Evolutionary conservation across 2,797 vertebrate genomes (phyloP).

Genomic region (Anguilla marmorata): DNA sequence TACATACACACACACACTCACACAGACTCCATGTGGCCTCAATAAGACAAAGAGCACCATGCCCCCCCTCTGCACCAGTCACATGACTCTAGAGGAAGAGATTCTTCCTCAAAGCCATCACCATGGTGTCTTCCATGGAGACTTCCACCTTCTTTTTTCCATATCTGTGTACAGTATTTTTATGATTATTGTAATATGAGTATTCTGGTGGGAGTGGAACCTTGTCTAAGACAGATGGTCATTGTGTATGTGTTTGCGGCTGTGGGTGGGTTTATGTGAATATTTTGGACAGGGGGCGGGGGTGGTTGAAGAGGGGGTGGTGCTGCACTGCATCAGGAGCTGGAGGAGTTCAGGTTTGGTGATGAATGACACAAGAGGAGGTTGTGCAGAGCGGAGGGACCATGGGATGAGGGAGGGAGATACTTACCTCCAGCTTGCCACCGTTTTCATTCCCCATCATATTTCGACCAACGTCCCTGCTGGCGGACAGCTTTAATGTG

Average conservation of each 20-base stretch:
- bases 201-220: slow-evolving; percentile 55
- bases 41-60: slow-evolving; percentile 7
- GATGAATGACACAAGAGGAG: neutral
- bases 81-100: slow-evolving; percentile 57
- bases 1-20: neutral
- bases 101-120: slow-evolving; percentile 47
- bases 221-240: slow-evolving; percentile 45
- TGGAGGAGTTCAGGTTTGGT: neutral
- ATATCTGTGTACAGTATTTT: slow-evolving; percentile 49
- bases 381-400: slow-evolving; percentile 15
- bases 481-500: neutral
- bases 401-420: neutral
- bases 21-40: neutral
- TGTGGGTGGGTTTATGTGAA: neutral
- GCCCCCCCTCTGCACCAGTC: slow-evolving; percentile 51
- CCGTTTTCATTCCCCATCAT: neutral
- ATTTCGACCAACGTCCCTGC: neutral
- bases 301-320: neutral
- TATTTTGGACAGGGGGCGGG: neutral
- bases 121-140: slow-evolving; percentile 55
- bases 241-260: slow-evolving; percentile 47
- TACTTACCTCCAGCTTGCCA: neutral
- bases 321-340: neutral
- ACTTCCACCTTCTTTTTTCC: slow-evolving; percentile 44
- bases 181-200: slow-evolving; percentile 49